Base-by-base conservation (phyloP, 2,888 invertebrate genomes). In the Stegana nigrithorax region DNA sequence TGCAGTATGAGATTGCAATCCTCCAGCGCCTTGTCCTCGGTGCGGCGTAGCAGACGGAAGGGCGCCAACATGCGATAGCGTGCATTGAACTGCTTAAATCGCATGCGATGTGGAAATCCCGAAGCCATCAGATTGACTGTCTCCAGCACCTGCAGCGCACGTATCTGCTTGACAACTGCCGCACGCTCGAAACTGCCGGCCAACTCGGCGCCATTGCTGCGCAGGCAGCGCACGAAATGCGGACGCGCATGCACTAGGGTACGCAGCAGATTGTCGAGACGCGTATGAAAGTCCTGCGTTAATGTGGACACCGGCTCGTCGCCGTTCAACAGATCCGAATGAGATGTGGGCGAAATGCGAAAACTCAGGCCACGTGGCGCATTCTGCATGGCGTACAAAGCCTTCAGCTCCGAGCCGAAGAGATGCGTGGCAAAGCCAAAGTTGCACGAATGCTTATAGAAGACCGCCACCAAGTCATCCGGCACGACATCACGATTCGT, bases 351-450 rank as follows among this genome's bases (percentile, higher is more conserved):
- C 6, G 95, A 94, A 80, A 96, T 95, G 76, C 96, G 89, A 86
- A 95, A 95, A 82, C 93, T 91, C 67, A 93, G 90, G 62, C 93
- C 93, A 67, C 90, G 87, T 12, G 92, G 94, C 59, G 91, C 92
- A 55, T 90, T 91, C 73, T 92, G 92, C 69, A 91, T 87, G 2
- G 91, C 90, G 76, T 91, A 93, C 12, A 94, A 86, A 1, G 92
- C 91, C 87, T 96, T 96, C 66, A 97, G 87, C 85, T 97, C 97
- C 59, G 93, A 92, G 1, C 96, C 95, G 84, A 97, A 97, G n/a
- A 97, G 88, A 84, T 97, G 96, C 17, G 96, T 95, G 1, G 95
- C 97, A 85, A 97, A 97, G n/a, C 97, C 97, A 86, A 97, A 97
- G 84, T 94, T 96, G 86, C 97, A 97, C 62, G 91, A 91, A 78